Base-by-base conservation (phyloP, 1,140 invertebrate species). In the Wasmannia auropunctata region DNA sequence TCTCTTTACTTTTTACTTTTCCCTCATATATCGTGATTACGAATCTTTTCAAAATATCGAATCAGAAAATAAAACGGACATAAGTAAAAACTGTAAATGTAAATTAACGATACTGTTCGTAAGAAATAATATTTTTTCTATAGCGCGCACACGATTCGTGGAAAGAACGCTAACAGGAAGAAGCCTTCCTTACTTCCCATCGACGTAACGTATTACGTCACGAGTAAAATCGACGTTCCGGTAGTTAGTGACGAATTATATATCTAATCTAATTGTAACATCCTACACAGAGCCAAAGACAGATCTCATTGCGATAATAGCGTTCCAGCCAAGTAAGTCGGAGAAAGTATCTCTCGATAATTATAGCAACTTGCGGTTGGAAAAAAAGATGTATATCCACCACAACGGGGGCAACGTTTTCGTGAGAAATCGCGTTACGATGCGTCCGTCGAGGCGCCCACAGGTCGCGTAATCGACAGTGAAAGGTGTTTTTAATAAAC, bases 241-340 rank as follows among this genome's bases (percentile, higher is more conserved):
- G 67, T 83, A 34, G 67, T 83, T 74, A 46, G 51, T 83, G 28
- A 25, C 37, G 67, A 83, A 83, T 83, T 83, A 58, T n/a, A 83
- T 67, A 58, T 60, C 79, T 83, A 88, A 89, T 86, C 69, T 88
- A 89, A 89, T 89, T 89, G 74, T 76, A 81, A 67, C 75, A 19
- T 63, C 67, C n/a, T 37, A 25, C 14, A 43, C 22, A 43, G 43
- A 11, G 14, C 34, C 25, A n/a, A 22, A 60, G 67, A 83, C 22
- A 86, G 88, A 89, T 89, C 67, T 79, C 69, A 81, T 65, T 56
- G 22, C 34, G 87, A 88, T 89, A 89, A 34, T 3, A 37, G 22
- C 43, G 58, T 49, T 85, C 10, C 40, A 40, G 14, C 2, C 54
- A 58, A 46, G 72, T 43, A 46, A 81, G 60, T 49, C 49, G 56